Conservation (phyloP, 2,113 vertebrate genomes). For the Menura novaehollandiae region DNA sequence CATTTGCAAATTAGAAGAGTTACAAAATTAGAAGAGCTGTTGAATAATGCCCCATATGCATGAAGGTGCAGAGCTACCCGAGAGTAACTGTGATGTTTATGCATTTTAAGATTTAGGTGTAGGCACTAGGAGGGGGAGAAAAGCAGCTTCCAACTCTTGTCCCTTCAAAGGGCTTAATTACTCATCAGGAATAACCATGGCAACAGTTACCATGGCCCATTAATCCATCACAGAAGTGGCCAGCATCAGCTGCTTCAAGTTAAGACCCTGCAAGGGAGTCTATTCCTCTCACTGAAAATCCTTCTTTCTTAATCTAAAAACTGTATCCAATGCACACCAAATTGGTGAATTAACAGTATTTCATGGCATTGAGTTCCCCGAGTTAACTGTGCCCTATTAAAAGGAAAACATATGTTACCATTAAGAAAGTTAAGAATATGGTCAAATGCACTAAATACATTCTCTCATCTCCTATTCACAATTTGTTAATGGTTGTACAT, state of each 20-base stretch:
- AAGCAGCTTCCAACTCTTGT: not conserved
- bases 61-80: not conserved
- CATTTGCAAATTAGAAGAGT: not conserved
- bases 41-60: not conserved
- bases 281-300: not conserved
- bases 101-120: not conserved
- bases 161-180: not conserved
- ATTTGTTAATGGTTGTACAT: not conserved
- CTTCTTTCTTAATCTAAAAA: not conserved
- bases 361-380: not conserved
- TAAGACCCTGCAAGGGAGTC: not conserved
- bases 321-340: not conserved
- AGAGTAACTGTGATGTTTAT: not conserved
- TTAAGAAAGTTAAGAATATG: not conserved
- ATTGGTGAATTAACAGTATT: not conserved
- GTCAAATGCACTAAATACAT: not conserved
- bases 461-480: not conserved
- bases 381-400: not conserved
- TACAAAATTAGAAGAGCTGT: not conserved
- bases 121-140: not conserved
- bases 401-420: not conserved
- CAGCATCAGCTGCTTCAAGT: not conserved
- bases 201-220: not conserved
- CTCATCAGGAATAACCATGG: not conserved
- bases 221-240: not conserved